Evolutionary conservation across 2,797 vertebrate species (phyloP).

Genomic region (Valencia hispanica): DNA sequence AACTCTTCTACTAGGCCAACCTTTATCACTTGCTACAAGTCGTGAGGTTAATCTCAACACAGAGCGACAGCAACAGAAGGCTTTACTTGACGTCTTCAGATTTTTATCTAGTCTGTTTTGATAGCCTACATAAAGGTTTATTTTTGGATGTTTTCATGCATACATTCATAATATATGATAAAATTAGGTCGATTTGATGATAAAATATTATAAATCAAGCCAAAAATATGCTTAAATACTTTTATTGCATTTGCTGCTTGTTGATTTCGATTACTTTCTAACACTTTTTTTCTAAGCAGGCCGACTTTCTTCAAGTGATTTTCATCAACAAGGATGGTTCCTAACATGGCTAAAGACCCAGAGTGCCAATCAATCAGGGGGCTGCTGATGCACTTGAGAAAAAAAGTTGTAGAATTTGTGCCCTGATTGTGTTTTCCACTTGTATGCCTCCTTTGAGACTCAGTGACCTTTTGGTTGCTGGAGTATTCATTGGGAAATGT

Average conservation of each 20-base stretch:
- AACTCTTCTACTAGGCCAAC: constrained; percentile 10
- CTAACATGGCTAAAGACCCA: not conserved
- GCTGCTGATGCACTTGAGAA: too few species aligned
- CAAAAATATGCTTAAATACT: not conserved
- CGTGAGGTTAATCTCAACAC: not conserved
- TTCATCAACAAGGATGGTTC: not conserved
- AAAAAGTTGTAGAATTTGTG: too few species aligned
- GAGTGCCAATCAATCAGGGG: not conserved
- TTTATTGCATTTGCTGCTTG: not conserved
- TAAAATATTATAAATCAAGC: not conserved
- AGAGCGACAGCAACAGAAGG: not conserved
- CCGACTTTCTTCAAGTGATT: not conserved
- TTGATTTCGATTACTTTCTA: not conserved
- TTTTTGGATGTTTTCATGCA: not conserved
- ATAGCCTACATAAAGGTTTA: not conserved
- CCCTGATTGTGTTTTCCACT: too few species aligned
- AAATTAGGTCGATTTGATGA: not conserved
- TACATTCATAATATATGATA: not conserved
- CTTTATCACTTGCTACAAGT: not conserved
- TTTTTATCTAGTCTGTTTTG: not conserved
- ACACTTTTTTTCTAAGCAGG: not conserved
- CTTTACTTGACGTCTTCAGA: not conserved
- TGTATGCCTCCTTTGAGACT: too few species aligned
- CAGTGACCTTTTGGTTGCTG: too few species aligned
- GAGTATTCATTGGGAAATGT: too few species aligned